These are phyloP conservation scores for Sturnira hondurensis DNA, from an alignment of 2,113 vertebrate genomes.

Conservation along the genomic window DNA sequence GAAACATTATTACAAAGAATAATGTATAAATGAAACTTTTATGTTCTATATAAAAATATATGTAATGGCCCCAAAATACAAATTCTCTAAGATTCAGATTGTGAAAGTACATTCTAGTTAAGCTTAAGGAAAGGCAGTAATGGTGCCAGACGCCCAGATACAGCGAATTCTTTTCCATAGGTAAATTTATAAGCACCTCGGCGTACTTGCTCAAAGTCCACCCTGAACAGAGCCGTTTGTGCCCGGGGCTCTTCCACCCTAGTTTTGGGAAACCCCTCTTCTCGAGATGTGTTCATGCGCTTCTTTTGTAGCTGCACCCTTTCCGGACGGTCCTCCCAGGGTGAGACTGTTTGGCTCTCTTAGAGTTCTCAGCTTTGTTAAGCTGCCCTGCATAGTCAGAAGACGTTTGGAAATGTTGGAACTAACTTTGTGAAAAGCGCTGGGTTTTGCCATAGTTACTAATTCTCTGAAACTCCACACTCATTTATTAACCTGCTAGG, in stretches of 20 bases:
- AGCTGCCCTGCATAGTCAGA: background rate
- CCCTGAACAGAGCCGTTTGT: background rate
- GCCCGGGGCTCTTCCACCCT: constrained; percentile 41
- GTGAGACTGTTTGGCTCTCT: background rate
- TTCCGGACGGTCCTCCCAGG: constrained; percentile 38
- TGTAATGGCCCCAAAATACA: background rate
- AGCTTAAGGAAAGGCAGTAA: constrained; percentile 58
- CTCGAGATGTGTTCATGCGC: constrained; percentile 4
- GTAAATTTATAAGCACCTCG: constrained; percentile 69
- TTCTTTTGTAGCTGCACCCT: constrained; percentile 31
- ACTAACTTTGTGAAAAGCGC: constrained; percentile 36
- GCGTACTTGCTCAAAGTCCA: constrained; percentile 13
- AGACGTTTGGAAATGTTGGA: background rate
- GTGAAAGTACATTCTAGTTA: constrained; percentile 47
- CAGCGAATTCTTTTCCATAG: constrained; percentile 69
- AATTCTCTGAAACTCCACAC: background rate
- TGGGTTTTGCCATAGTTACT: background rate
- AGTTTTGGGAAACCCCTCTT: constrained; percentile 39
- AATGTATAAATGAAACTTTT: background rate
- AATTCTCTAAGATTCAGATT: constrained; percentile 4
- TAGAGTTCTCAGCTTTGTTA: constrained; percentile 33
- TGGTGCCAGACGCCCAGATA: constrained; percentile 73
- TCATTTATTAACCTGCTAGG: constrained; percentile 1
- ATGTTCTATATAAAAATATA: constrained; percentile 23
- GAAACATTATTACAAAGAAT: constrained; percentile 21